Conservation (phyloP, 2,113 vertebrate species). For the Falcunculus frontatus region DNA sequence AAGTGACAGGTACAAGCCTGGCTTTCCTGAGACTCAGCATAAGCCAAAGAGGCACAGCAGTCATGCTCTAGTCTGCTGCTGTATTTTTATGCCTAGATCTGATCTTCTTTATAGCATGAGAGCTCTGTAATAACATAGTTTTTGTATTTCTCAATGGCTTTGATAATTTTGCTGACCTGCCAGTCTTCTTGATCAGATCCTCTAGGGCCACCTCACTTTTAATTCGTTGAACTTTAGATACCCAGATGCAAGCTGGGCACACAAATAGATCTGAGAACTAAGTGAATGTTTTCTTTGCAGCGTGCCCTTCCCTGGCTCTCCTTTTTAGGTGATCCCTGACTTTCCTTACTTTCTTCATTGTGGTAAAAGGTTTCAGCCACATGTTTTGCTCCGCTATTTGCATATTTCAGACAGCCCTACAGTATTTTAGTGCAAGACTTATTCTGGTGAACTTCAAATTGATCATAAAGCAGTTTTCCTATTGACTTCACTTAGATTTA, state of each 20-base stretch:
- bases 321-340: not conserved
- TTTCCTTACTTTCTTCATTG: not conserved
- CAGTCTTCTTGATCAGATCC: not conserved
- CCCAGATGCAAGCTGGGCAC: not conserved
- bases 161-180: not conserved
- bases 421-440: not conserved
- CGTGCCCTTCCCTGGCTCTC: not conserved
- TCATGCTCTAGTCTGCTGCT: not conserved
- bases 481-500: not conserved
- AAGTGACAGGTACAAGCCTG: not conserved
- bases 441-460: not conserved
- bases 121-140: not conserved
- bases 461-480: not conserved
- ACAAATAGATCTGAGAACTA: not conserved
- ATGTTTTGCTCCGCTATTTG: not conserved
- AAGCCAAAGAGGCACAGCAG: not conserved
- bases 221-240: not conserved
- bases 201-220: not conserved
- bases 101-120: not conserved
- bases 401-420: not conserved
- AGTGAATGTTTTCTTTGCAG: not conserved
- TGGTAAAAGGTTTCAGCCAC: not conserved
- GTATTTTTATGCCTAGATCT: not conserved
- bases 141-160: not conserved
- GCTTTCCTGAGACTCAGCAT: not conserved